These are phyloP conservation scores for Drosophila yooni DNA, from an alignment of 2,888 invertebrate species.

Conservation along the genomic window DNA sequence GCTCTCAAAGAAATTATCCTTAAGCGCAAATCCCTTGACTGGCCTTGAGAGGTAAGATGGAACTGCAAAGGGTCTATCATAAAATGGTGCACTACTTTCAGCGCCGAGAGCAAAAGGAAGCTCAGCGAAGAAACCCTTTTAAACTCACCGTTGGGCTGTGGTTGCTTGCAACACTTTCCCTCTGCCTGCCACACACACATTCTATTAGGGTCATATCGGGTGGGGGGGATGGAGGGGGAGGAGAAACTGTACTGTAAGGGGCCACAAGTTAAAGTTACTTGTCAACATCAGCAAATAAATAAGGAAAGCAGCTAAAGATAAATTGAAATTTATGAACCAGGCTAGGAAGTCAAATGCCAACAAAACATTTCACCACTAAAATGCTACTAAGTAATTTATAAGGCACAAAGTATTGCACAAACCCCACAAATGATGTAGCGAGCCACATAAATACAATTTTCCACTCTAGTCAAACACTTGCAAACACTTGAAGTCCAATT, in stretches of 20 bases:
- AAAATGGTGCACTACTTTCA: conserved; percentile 52
- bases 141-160: conserved; percentile 19
- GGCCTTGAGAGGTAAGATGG: conserved; percentile 30
- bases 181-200: conserved; percentile 33
- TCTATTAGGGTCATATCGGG: conserved; percentile 52
- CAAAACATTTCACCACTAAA: conserved; percentile 63
- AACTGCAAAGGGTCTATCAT: conserved; percentile 47
- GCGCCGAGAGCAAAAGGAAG: conserved; percentile 1
- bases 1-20: conserved; percentile 31
- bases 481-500: conserved; percentile 31
- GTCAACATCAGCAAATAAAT: conserved; percentile 74
- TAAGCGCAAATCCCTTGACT: conserved; percentile 21
- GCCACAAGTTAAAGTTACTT: conserved; percentile 58
- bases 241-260: conserved; percentile 2
- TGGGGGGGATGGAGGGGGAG: not conserved
- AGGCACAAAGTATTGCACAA: conserved; percentile 50
- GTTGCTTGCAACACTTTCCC: conserved; percentile 33
- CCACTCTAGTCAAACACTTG: conserved; percentile 1
- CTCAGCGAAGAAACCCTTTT: conserved; percentile 32
- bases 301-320: conserved; percentile 55
- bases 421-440: conserved; percentile 52
- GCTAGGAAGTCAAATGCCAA: conserved; percentile 56
- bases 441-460: conserved; percentile 28
- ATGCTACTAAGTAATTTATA: conserved; percentile 69
- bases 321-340: conserved; percentile 73